Conservation (phyloP, 2,113 vertebrate species). For the Heteronetta atricapilla region DNA sequence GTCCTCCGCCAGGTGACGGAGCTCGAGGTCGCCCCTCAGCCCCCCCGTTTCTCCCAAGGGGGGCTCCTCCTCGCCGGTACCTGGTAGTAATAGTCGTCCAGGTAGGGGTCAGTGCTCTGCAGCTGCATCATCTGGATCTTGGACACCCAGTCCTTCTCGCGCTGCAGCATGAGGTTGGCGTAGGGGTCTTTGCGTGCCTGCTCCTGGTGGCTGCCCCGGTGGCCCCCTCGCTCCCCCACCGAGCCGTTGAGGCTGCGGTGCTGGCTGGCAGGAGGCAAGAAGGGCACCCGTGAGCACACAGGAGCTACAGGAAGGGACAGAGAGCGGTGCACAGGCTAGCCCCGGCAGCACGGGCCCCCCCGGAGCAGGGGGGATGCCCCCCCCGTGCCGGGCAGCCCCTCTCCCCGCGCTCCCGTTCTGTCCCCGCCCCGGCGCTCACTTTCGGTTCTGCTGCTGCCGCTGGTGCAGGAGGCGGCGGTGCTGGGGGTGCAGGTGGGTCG, state of each 20-base stretch:
- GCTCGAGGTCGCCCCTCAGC: rapidly evolving
- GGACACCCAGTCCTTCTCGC: slow-evolving; percentile 97
- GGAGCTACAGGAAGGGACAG: slow-evolving; percentile 65
- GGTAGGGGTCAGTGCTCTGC: slow-evolving; percentile 95
- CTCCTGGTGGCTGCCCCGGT: slow-evolving; percentile 80
- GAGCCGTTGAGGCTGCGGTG: slow-evolving; percentile 76
- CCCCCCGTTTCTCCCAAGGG: background rate
- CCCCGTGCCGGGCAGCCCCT: background rate
- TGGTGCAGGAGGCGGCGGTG: slow-evolving; percentile 92
- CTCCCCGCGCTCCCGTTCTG: rapidly evolving
- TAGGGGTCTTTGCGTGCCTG: slow-evolving; percentile 88
- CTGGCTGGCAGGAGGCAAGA: slow-evolving; percentile 75
- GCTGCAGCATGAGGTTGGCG: slow-evolving; percentile 94
- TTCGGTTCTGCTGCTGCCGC: slow-evolving; percentile 89
- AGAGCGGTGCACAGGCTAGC: slow-evolving; percentile 51
- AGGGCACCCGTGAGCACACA: slow-evolving; percentile 50
- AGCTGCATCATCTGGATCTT: slow-evolving; percentile 99
- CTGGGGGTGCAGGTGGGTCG: slow-evolving; percentile 94
- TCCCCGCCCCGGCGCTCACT: slow-evolving; percentile 68
- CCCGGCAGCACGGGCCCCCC: background rate
- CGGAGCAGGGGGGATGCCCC: background rate
- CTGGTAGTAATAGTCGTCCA: slow-evolving; percentile 98
- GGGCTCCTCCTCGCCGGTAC: slow-evolving; percentile 15
- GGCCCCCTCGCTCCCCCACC: slow-evolving; percentile 79
- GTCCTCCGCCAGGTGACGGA: background rate